Evolutionary conservation across 2,113 vertebrate genomes (phyloP).

Genomic region (Amphiprion ocellaris): DNA sequence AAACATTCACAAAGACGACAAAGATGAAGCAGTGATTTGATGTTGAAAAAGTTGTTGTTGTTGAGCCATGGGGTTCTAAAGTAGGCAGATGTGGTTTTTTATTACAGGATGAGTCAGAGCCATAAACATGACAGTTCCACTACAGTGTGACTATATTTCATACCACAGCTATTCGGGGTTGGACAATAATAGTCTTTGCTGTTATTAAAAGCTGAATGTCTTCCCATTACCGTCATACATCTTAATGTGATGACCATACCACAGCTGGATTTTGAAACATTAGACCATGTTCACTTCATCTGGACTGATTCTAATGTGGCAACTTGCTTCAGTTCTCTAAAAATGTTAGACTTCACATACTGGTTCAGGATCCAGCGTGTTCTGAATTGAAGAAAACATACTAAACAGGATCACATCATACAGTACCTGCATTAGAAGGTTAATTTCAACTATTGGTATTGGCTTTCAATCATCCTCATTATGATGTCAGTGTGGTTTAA

Average conservation of each 20-base stretch:
- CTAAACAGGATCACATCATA: background rate
- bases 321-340: background rate
- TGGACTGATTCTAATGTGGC: background rate
- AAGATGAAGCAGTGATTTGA: background rate
- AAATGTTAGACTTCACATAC: background rate
- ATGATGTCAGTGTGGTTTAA: conserved; percentile 2
- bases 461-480: background rate
- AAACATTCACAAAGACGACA: background rate
- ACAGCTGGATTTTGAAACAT: conserved; percentile 18
- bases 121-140: background rate
- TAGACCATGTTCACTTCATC: background rate
- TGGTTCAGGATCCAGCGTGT: background rate
- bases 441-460: background rate
- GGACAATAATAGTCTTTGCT: background rate
- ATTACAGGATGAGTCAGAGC: conserved; percentile 43
- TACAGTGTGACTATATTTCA: conserved; percentile 10
- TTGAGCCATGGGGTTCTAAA: background rate
- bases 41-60: background rate
- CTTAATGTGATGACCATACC: background rate
- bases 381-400: conserved; percentile 5
- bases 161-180: background rate
- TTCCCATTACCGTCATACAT: conserved; percentile 23
- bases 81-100: conserved; percentile 39
- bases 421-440: background rate
- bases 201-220: conserved; percentile 1